These are phyloP conservation scores for Eublepharis macularius DNA, from an alignment of 2,113 vertebrate genomes.

Conservation along the genomic window DNA sequence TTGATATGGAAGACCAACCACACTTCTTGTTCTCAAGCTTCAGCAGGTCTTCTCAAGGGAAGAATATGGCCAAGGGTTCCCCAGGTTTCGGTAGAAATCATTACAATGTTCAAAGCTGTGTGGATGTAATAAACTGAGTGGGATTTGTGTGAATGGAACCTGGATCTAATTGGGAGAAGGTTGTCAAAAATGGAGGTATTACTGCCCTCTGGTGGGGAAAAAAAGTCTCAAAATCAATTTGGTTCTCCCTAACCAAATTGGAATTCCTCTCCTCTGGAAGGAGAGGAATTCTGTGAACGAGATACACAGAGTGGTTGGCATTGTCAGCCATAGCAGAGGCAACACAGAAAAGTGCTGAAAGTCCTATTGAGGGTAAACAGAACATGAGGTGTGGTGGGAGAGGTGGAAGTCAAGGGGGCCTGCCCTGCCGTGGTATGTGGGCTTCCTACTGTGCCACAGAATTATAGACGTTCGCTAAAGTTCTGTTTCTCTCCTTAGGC, in stretches of 20 bases:
- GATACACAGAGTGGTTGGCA: neutral
- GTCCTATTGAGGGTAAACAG: neutral
- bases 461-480: no score
- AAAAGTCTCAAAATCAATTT: no score
- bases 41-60: neutral
- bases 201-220: conserved; percentile 7
- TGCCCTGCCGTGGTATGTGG: neutral
- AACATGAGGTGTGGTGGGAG: no score
- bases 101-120: neutral
- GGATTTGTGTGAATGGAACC: neutral
- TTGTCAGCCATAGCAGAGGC: neutral
- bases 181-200: neutral
- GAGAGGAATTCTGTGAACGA: neutral
- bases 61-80: neutral
- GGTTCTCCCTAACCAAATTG: neutral
- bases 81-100: neutral
- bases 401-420: no score
- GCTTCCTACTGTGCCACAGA: neutral
- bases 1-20: neutral
- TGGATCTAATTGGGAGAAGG: neutral
- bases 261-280: no score
- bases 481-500: neutral
- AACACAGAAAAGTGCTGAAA: neutral
- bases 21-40: no score
- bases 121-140: neutral